Evolutionary conservation across 2,113 vertebrate genomes (phyloP).

Genomic region (Muscicapa adusta): DNA sequence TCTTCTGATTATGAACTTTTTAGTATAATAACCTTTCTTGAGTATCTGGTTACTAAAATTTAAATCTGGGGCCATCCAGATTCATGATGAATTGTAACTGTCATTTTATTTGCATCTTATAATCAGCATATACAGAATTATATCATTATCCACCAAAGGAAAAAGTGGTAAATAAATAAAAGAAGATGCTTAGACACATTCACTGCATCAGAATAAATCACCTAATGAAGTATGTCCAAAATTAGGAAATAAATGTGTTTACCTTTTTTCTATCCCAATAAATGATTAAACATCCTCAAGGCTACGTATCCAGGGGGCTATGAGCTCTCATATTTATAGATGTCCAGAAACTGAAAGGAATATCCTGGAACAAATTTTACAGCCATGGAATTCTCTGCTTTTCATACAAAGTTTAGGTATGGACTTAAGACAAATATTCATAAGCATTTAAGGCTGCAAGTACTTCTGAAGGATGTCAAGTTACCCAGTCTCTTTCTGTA

Average conservation of each 20-base stretch:
- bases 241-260: neutral
- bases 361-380: neutral
- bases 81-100: neutral
- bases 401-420: neutral
- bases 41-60: neutral
- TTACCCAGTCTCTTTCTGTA: neutral
- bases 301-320: neutral
- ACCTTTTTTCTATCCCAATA: neutral
- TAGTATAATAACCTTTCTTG: neutral
- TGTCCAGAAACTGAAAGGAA: neutral
- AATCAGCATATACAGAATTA: neutral
- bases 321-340: neutral
- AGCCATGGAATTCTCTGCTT: neutral
- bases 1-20: neutral
- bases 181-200: neutral
- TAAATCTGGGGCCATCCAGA: neutral
- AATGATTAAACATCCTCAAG: neutral
- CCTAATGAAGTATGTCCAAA: neutral
- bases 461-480: neutral
- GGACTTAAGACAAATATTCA: neutral
- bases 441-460: neutral
- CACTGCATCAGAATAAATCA: neutral
- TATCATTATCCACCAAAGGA: neutral
- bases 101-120: neutral
- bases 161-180: neutral